Conservation (phyloP, 2,797 vertebrate species). For the Aplochiton taeniatus region DNA sequence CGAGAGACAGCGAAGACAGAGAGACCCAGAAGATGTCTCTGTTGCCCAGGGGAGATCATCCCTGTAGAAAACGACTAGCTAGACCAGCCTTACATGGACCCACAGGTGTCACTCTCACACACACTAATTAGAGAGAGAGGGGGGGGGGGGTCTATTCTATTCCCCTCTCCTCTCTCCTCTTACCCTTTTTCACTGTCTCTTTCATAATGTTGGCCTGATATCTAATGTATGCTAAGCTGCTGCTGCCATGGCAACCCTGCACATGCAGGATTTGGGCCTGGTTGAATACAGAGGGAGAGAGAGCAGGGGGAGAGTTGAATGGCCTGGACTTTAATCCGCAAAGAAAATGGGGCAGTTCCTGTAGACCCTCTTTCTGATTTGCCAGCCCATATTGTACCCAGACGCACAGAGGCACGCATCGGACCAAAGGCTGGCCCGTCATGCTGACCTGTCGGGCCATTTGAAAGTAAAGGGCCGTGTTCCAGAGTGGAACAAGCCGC, state of each 20-base stretch:
- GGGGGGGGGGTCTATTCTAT: background rate
- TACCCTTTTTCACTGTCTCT: conserved; percentile 31
- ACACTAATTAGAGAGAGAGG: background rate
- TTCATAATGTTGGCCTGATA: conserved; percentile 63
- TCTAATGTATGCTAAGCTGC: conserved; percentile 81
- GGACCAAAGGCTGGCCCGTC: background rate
- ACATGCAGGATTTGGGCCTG: conserved; percentile 67
- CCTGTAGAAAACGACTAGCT: no score
- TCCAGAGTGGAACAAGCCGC: no score
- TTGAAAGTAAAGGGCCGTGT: no score
- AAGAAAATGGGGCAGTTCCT: conserved; percentile 21
- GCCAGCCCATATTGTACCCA: no score
- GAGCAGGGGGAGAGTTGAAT: conserved; percentile 29
- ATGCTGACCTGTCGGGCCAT: background rate
- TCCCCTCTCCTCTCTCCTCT: conserved; percentile 3
- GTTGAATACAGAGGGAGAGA: conserved; percentile 57
- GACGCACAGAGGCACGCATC: no score
- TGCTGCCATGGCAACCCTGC: conserved; percentile 79
- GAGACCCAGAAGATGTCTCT: no score
- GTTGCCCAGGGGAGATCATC: no score
- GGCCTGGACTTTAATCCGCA: conserved; percentile 53
- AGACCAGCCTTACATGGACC: no score
- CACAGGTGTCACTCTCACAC: background rate
- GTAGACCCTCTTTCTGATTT: background rate
- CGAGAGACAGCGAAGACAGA: no score